These are phyloP conservation scores for Oithona nana DNA, from an alignment of 2,888 invertebrate species.

Conservation along the genomic window DNA sequence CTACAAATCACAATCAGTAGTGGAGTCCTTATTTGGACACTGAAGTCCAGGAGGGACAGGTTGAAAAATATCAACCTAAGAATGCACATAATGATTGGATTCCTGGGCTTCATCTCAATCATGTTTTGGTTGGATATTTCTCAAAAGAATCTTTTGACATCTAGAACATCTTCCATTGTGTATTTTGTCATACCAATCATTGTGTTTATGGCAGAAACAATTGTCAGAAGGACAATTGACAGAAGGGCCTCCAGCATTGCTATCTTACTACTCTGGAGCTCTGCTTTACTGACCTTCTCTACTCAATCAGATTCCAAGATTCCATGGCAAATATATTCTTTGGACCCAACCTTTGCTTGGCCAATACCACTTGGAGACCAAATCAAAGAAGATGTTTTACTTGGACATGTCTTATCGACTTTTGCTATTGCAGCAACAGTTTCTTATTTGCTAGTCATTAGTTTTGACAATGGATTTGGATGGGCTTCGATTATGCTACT, in stretches of 20 bases:
- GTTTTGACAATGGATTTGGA: background rate
- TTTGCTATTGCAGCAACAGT: background rate
- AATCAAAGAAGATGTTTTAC: background rate
- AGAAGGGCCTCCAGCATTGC: background rate
- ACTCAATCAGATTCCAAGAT: background rate
- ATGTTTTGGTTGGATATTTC: background rate
- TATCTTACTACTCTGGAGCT: background rate
- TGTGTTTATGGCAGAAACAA: background rate
- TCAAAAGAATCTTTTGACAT: background rate
- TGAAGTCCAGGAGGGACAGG: no score
- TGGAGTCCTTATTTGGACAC: background rate
- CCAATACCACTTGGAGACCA: background rate
- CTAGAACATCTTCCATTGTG: background rate
- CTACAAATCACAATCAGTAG: background rate
- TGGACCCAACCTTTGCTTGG: no score
- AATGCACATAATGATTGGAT: no score
- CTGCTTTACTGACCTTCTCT: background rate
- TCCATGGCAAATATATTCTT: no score
- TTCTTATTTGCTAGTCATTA: background rate
- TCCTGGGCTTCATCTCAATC: no score
- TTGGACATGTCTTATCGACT: background rate
- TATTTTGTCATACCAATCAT: background rate
- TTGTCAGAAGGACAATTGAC: background rate
- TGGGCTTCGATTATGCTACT: background rate
- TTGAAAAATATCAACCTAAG: no score